Percentiles rank a stretch among this genome's conserved stretches.
Conservation (phyloP, 1,140 invertebrate genomes). For the Drosophila ambigua region DNA sequence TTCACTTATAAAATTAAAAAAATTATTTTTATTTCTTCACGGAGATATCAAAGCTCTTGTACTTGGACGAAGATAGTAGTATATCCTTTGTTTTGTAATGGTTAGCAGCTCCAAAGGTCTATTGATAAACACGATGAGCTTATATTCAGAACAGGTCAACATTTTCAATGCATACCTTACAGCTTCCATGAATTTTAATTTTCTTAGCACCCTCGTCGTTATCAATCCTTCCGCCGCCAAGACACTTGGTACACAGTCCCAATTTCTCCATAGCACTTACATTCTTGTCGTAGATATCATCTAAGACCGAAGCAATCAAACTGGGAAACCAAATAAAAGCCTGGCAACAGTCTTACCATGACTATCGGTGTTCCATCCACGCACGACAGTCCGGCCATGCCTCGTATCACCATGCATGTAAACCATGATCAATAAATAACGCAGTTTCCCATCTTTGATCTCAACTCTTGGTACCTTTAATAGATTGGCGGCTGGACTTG, state of each 20-base stretch:
- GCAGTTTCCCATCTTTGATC: constrained; percentile 30
- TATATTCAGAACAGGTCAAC: background rate
- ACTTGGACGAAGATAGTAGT: constrained; percentile 23
- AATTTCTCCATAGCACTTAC: constrained; percentile 17
- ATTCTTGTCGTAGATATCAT: constrained; percentile 32
- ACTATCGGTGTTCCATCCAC: constrained; percentile 12
- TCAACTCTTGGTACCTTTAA: constrained; percentile 10
- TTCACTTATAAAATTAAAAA: background rate
- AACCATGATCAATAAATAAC: constrained; percentile 40
- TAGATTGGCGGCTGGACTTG: constrained; percentile 12
- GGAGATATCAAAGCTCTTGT: constrained; percentile 28
- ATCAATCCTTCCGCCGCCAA: constrained; percentile 53
- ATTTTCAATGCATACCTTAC: constrained; percentile 33
- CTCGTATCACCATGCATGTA: constrained; percentile 47
- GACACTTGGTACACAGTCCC: constrained; percentile 40
- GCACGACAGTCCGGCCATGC: constrained; percentile 38
- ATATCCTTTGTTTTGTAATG: constrained; percentile 45
- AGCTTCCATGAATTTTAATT: constrained; percentile 43
- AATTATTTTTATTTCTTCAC: constrained; percentile 2
- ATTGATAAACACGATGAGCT: background rate
- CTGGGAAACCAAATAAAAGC: background rate
- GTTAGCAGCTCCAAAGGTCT: constrained; percentile 61
- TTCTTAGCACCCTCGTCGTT: background rate
- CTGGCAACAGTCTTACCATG: constrained; percentile 37
- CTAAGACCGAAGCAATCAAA: background rate